phyloP scores from a whole-genome alignment of 2,113 vertebrate genomes.

The Osmerus eperlanus region DNA sequence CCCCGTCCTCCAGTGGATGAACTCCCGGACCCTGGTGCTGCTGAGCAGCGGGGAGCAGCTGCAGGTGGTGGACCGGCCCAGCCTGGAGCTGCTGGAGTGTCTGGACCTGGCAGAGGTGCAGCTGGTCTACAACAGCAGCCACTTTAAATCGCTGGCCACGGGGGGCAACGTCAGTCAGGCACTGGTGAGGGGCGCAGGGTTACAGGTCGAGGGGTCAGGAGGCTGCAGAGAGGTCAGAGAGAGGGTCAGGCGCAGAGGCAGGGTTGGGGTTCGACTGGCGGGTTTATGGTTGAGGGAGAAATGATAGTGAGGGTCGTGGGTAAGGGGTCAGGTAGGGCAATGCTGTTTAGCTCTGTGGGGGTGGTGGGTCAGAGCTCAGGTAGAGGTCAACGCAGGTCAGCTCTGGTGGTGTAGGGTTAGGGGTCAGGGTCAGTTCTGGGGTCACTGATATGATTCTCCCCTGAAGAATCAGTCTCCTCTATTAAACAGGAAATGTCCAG shows the following conservation, averaged over 20 bases:
- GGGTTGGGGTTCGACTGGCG: background rate
- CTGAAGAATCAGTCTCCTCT: conserved; percentile 2
- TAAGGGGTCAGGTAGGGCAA: conserved; percentile 84
- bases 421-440: background rate
- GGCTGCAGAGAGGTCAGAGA: background rate
- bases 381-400: conserved; percentile 35
- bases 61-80: conserved; percentile 89
- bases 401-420: background rate
- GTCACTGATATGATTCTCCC: background rate
- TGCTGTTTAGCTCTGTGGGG: conserved; percentile 60
- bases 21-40: conserved; percentile 86
- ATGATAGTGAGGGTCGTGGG: conserved; percentile 42
- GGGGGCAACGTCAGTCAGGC: conserved; percentile 97
- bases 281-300: background rate
- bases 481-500: background rate
- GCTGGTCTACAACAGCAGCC: conserved; percentile 94
- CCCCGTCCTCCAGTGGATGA: conserved; percentile 83
- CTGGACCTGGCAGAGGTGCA: conserved; percentile 92
- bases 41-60: conserved; percentile 94
- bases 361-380: conserved; percentile 4
- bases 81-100: conserved; percentile 89
- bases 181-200: conserved; percentile 75
- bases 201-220: background rate
- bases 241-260: background rate
- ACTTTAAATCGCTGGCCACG: conserved; percentile 96